A percentile compares a stretch with the other conserved stretches of the same genome.
Evolutionary conservation across 2,888 invertebrate genomes (phyloP).

Genomic region (Parnassius glacialis): DNA sequence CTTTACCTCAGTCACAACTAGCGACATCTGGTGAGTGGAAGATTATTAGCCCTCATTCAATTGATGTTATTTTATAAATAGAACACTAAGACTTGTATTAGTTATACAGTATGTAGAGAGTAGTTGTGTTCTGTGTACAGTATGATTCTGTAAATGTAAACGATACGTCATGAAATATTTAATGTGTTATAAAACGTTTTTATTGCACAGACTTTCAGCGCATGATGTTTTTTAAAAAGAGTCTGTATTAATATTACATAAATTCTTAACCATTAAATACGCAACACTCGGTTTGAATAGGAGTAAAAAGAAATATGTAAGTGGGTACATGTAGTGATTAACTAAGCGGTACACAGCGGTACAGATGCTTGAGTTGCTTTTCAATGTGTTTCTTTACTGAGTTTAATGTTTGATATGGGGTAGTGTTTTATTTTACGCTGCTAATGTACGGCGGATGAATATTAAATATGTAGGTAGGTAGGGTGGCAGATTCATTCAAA

Average conservation of each 20-base stretch:
- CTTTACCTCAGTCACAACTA: no score
- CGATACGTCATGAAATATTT: conserved; percentile 15
- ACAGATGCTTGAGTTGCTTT: background rate
- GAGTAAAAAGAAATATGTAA: background rate
- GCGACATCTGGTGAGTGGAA: no score
- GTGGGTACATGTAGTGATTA: conserved; percentile 7
- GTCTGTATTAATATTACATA: conserved; percentile 7
- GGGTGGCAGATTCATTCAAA: no score
- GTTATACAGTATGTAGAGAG: conserved; percentile 3
- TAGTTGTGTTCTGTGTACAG: no score
- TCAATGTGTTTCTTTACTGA: background rate
- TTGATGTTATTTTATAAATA: background rate
- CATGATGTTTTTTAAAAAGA: conserved; percentile 12
- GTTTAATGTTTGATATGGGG: background rate
- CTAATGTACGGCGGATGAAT: no score
- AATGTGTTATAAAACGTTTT: conserved; percentile 18
- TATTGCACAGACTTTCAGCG: conserved; percentile 1
- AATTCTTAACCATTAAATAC: conserved; percentile 13
- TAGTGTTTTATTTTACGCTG: no score
- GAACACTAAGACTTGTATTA: conserved; percentile 1
- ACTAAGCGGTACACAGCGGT: background rate
- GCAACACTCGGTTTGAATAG: conserved; percentile 3
- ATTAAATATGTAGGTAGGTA: background rate
- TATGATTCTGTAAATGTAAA: conserved; percentile 8
- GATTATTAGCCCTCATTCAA: no score